Evolutionary conservation across 37 sponge, comb jelly and placozoan genomes (phyloP), one percentile per base, ranked within the genome.

Genomic region (Amphimedon queenslandica): DNA sequence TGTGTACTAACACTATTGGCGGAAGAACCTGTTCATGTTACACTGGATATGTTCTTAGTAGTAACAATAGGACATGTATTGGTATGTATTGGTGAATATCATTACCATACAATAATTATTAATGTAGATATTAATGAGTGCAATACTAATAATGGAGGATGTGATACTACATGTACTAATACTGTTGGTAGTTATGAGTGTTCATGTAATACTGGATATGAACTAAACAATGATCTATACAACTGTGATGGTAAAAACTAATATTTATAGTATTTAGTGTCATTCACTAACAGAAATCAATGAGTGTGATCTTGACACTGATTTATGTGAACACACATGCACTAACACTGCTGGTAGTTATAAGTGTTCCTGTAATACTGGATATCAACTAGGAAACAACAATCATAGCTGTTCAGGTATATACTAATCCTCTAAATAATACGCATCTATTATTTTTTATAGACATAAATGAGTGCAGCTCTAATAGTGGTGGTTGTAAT

Each of bases 381-480:
- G 87, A 28, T 80, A 79, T 39, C 1, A 25, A 3, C 72, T 71
- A 3, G 18, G 25, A 67, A 55, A 27, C 42, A 61, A 74, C 42
- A 70, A 66, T 34, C 66, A 43, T n/a, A 33, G 6, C 16, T 83
- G 84, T 67, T 36, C 29, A 20, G 84, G 84, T 83, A 61, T n/a
- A 53, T 25, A 25, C 11, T 10, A 33, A 8, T 10, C 61, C 28
- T n/a, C 61, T n/a, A 6, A n/a, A 11, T 6, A 25, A n/a, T n/a
- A n/a, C 5, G 5, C 27, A 60, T 60, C 27, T n/a, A 33, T 70
- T 35, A 23, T 40, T 70, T 70, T 40, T 39, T 37, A 2, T 39
- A 80, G 81, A 80, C 65, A 37, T 61, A 29, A 72, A 80, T 72
- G 81, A 80, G 37, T 80, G 81, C 61, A 40, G 4, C 4, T 10